Percentiles rank a stretch among this genome's conserved stretches.
These are phyloP conservation scores for Saturnia japonica DNA, from an alignment of 2,888 invertebrate species.

Conservation along the genomic window DNA sequence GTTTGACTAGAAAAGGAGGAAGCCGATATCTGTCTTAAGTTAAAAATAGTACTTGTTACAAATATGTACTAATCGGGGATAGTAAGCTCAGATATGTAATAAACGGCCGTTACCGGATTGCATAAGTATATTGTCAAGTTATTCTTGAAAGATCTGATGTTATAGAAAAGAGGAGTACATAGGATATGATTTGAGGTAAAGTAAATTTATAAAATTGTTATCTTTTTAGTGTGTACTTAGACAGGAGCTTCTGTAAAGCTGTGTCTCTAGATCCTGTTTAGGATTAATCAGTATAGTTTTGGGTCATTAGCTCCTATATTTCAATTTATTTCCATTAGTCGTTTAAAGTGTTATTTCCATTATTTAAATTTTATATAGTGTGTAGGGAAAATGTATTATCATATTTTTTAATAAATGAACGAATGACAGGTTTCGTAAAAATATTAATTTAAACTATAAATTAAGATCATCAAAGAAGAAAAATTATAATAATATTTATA, in stretches of 20 bases:
- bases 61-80: no score
- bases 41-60: no score
- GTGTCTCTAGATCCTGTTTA: neutral
- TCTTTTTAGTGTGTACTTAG: neutral
- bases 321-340: neutral
- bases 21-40: no score
- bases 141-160: neutral
- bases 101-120: neutral
- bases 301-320: neutral
- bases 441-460: neutral
- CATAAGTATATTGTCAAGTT: neutral
- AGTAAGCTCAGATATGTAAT: no score
- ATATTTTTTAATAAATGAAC: neutral
- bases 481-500: neutral
- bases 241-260: neutral
- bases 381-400: neutral
- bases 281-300: neutral
- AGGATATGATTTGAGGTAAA: neutral
- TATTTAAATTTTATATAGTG: neutral
- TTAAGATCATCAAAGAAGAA: neutral
- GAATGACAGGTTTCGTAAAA: neutral
- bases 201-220: neutral
- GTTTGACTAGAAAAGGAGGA: no score
- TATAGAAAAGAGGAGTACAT: neutral
- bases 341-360: neutral